phyloP scores from a whole-genome alignment of 2,797 vertebrate species.

The Gallinago solitaria region DNA sequence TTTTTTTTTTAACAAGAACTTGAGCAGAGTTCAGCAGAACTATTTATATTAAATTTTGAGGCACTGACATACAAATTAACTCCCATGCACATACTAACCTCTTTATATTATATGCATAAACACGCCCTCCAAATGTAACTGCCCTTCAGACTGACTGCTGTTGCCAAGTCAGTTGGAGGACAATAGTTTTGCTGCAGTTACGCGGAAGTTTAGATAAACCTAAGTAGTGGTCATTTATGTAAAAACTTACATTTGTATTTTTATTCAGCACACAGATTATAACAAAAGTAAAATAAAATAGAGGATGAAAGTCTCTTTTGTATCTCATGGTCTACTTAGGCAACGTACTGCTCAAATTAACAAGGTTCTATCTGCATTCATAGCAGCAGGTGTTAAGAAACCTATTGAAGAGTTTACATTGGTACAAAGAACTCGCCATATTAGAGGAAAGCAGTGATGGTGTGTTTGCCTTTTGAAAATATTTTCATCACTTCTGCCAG shows the following conservation, averaged over 20 bases:
- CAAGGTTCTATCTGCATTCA: not conserved
- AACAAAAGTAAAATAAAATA: not conserved
- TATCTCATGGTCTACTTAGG: not conserved
- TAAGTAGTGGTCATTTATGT: not conserved
- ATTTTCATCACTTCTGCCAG: not conserved
- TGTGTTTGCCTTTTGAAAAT: not conserved
- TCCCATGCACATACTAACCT: not conserved
- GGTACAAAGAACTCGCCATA: not conserved
- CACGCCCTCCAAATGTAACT: not conserved
- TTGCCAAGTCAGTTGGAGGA: not conserved
- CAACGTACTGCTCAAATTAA: not conserved
- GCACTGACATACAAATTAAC: not conserved
- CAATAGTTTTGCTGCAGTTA: not conserved
- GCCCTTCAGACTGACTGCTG: not conserved
- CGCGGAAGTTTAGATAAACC: not conserved
- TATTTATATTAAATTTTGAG: not conserved
- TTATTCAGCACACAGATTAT: not conserved
- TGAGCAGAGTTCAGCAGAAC: not conserved
- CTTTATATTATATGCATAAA: not conserved
- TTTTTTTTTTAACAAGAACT: not conserved
- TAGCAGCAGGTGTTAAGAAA: not conserved
- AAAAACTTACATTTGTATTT: not conserved
- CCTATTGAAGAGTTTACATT: not conserved
- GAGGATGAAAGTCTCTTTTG: not conserved
- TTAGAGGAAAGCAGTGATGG: not conserved